These are phyloP conservation scores for Orthosia cruda DNA, from an alignment of 2,888 invertebrate genomes.

Conservation along the genomic window DNA sequence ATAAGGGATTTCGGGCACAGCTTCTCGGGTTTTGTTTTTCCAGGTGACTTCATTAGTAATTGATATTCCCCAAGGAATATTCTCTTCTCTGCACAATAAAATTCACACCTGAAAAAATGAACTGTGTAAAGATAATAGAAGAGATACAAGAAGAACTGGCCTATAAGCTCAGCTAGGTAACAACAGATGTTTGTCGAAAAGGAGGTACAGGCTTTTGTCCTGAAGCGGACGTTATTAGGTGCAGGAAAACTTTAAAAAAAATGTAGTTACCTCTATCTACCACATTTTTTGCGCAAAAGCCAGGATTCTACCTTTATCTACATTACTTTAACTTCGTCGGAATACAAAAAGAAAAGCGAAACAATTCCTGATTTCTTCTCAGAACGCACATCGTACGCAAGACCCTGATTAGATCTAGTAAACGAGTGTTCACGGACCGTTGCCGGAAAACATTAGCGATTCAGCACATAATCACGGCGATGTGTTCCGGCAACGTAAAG, in stretches of 20 bases:
- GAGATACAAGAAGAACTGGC: too few species aligned
- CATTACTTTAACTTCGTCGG: neutral
- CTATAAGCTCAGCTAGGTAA: too few species aligned
- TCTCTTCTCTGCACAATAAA: neutral
- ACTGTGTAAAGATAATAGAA: too few species aligned
- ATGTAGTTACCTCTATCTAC: neutral
- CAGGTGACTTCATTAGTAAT: neutral
- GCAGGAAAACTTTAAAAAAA: neutral
- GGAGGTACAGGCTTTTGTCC: neutral
- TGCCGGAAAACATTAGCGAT: slow-evolving; percentile 55
- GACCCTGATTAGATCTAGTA: slow-evolving; percentile 62
- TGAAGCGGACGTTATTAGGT: neutral
- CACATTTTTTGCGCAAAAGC: neutral
- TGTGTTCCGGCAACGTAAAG: slow-evolving; percentile 38
- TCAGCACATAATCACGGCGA: slow-evolving; percentile 40
- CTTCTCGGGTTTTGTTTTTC: neutral
- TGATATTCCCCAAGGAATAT: too few species aligned
- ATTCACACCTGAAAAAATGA: neutral
- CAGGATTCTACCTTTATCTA: too few species aligned
- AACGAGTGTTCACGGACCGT: slow-evolving; percentile 52
- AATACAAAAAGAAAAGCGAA: slow-evolving; percentile 20
- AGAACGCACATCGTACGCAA: slow-evolving; percentile 48
- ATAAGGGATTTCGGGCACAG: neutral
- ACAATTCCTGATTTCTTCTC: slow-evolving; percentile 50
- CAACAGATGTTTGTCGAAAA: too few species aligned